Conservation (phyloP, 2,113 vertebrate genomes). For the Fulica atra region DNA sequence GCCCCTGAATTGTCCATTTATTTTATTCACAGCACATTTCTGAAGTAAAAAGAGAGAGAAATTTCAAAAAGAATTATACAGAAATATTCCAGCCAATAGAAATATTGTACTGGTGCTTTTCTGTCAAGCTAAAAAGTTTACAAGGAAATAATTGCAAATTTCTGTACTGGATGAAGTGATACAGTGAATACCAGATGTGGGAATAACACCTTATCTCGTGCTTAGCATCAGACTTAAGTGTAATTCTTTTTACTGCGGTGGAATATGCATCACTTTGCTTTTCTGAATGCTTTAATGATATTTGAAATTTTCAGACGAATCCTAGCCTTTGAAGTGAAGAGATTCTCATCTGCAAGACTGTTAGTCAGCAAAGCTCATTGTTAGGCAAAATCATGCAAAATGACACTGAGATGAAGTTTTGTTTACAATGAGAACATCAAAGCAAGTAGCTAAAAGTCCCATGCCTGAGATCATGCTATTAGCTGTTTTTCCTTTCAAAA, state of each 20-base stretch:
- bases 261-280: not conserved
- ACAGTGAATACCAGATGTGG: not conserved
- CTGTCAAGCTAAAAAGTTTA: not conserved
- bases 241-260: not conserved
- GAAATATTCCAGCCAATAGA: not conserved
- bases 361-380: not conserved
- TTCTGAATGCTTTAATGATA: not conserved
- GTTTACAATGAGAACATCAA: constrained; percentile 7
- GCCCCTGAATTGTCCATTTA: not conserved
- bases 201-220: not conserved
- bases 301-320: not conserved
- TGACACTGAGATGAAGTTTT: not conserved
- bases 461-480: not conserved
- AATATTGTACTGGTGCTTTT: not conserved
- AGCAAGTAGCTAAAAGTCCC: not conserved
- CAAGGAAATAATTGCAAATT: not conserved
- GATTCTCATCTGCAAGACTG: not conserved
- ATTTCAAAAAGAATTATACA: not conserved
- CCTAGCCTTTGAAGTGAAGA: constrained; percentile 17
- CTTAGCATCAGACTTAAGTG: not conserved
- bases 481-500: not conserved
- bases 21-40: not conserved
- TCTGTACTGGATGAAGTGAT: not conserved
- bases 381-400: constrained; percentile 25
- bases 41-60: not conserved